Base-by-base conservation (phyloP, 2,888 invertebrate genomes). In the Heteromyza rotundicornis region DNA sequence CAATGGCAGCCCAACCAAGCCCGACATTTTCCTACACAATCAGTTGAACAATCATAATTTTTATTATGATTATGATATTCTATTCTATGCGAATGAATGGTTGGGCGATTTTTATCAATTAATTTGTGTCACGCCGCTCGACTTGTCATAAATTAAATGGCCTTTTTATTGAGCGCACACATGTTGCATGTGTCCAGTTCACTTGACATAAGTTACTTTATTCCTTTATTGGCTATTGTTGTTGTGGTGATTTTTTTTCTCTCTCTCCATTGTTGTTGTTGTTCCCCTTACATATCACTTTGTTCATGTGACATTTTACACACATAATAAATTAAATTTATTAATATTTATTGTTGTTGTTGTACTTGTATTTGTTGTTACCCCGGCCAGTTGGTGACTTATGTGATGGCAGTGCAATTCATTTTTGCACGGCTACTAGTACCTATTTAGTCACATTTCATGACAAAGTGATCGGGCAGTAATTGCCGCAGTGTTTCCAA, bases 311-410 rank as follows among this genome's bases (percentile, higher is more conserved):
- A 74, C 75, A 75, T 68, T 70, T 68, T 64, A 75, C 75, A 74
- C 74, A 70, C 64, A 70, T 70, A 68, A 74, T 74, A 74, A 74
- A 75, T 74, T 73, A 68, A 71, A 72, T 68, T 67, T 66, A 65
- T 56, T 44, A 56, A 44, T 56, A 56, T 44, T 44, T 44, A 44
- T 56, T 56, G 44, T 24, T 56, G 44, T 56, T 44, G 47, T 19
- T n/a, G 40, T n/a, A 3, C 2, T n/a, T 40, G 40, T n/a, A 3
- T 14, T n/a, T 40, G 40, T n/a, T n/a, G 20, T 14, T 19, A 19
- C 14, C 47, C 19, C 17, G 7, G 47, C 47, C 3, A n/a, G 47
- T 19, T 10, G 40, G 12, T n/a, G 40, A n/a, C 40, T 40, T 7
- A 3, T 40, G 40, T 14, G 3, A 3, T 40, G 40, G 16, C 10